Evolutionary conservation across 2,888 invertebrate genomes (phyloP), one percentile per base, ranked within the genome.

Genomic region (Troides oblongomaculatus): DNA sequence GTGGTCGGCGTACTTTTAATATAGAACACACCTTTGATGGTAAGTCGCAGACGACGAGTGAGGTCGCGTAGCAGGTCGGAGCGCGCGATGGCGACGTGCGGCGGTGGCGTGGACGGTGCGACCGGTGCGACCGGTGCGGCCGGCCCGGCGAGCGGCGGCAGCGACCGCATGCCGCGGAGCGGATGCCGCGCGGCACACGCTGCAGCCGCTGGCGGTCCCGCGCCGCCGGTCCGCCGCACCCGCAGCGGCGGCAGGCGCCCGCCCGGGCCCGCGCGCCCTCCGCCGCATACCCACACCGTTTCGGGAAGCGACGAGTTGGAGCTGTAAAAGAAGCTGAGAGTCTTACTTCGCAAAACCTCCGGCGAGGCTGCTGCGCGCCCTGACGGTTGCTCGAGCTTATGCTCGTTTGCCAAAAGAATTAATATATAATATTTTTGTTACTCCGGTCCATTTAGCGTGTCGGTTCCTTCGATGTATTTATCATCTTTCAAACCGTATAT

Each of bases 281-380:
- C 65, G 74, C 73, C 39, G 74, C 71, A 61, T 8, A 39, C 39
- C 39, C 39, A 39, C 39, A 39, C 39, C 39, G 39, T 10, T 8
- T 39, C 39, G 75, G 69, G 58, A 76, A 64, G 64, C 73, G 72
- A 36, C 92, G 91, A 62, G 93, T 89, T 67, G 93, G 89, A 3
- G 93, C 53, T 53, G 53, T 6, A 53, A 6, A 17, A 12, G 2
- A 8, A 2, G 53, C n/a, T 21, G 21, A 21, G 21, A 21, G 17
- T 18, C 17, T 30, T 30, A 30, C 30, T 30, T 3, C 30, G 30
- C 30, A 30, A 3, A 4, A 5, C 30, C 30, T 5, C 30, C 30
- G 30, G 30, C 30, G 30, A 30, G 30, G 30, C 21, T 21, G 21
- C 21, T 21, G 21, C 2, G 30, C 3, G 5, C 30, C 30, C 30